Base-by-base conservation (phyloP, 2,113 vertebrate genomes). In the Struthidea cinerea region DNA sequence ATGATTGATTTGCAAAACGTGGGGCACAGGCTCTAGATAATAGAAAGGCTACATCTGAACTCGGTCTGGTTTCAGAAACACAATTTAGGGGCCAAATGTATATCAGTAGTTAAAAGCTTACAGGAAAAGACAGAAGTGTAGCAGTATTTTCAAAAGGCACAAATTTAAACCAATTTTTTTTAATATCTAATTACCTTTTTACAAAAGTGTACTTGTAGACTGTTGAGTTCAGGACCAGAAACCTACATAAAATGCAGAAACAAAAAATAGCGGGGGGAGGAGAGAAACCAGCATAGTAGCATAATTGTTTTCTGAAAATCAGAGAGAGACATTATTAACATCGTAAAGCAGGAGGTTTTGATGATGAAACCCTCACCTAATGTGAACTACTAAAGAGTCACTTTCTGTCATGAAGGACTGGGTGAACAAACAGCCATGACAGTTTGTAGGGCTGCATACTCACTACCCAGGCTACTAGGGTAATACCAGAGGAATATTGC, bases 1-100 rank as follows among this genome's bases (percentile, higher is more conserved):
- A 67, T 91, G 96, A 97, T 96, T 97, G 97, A 97, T 97, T 96
- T 93, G 79, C 75, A 89, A 96, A 97, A 97, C 94, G 87, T 94
- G 91, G 93, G 95, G 64, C 96, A 92, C 41, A 42, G 82, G 65
- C 53, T 83, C 74, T 71, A 96, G 89, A 89, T 92, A 92, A 90
- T 78, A 92, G 73, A 89, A 90, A 84, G 81, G 47, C 79, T 92
- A 86, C 84, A 81, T 90, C 46, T 86, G 91, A 96, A 91, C 83
- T 96, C 84, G 88, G 18, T 87, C 55, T 93, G 61, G 52, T 80
- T 95, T 94, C n/a, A 90, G 53, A 90, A 91, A 92, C n/a, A 44
- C 1, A 5, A 49, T 90, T 84, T 84, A 74, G 70, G 68, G 79
- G 77, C 79, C 86, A 90, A 84, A 84, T 76, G 74, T 74, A 55